Evolutionary conservation across 1,140 invertebrate genomes (phyloP), one percentile per base, ranked within the genome.

Genomic region (Uloborus diversus): DNA sequence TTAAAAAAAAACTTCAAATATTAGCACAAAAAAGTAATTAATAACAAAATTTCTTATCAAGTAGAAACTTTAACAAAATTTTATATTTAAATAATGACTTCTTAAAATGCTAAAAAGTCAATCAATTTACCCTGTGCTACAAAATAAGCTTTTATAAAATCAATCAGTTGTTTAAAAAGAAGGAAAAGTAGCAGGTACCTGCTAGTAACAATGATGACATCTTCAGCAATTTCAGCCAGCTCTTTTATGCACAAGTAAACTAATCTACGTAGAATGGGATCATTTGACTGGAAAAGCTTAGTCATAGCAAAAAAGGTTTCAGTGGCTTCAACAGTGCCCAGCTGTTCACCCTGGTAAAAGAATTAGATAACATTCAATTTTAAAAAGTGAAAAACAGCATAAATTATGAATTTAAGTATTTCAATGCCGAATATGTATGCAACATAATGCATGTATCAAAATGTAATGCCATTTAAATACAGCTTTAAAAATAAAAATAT

Each of bases 291-390:
- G 87, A 99, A 99, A 7, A 99, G 88, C 87, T 99, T 99, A 1
- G 98, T 99, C 91, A 99, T 98, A 11, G 98, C 97, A 89, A 99
- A 99, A 87, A 99, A 99, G 20, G 94, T 93, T 85, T 99, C 97
- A 11, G 98, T 99, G 0, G 98, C 98, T 88, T 99, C 98, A 59
- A 93, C 94, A 0, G 93, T 92, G 7, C 94, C 93, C 68, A 99
- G 89, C 82, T 92, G 91, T 86, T 99, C 97, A 0, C 97, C 96
- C 90, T 92, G 84, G 28, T 28, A 59, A 25, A 82, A 70, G 61
- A 33, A 81, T 59, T 28, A n/a, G 3, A 61, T n/a, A 25, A 2
- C 4, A 30, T 4, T 7, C 57, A 61, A 61, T 35, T 30, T 61
- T 2, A 53, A n/a, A n/a, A 14, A 14, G n/a, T 20, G 13, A 61